phyloP scores from a whole-genome alignment of 2,797 vertebrate species.

The Alectoris magna region DNA sequence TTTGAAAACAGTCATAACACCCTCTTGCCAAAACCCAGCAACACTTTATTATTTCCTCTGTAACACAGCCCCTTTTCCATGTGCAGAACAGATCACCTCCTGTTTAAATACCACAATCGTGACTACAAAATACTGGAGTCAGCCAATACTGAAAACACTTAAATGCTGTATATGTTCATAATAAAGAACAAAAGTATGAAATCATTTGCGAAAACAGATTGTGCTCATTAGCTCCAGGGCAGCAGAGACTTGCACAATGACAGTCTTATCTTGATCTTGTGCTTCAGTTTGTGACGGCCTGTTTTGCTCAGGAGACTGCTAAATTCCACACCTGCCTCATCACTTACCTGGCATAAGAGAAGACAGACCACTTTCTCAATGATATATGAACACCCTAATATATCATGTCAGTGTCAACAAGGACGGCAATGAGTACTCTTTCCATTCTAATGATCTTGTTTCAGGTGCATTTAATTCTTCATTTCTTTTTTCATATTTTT shows the following conservation, averaged over 20 bases:
- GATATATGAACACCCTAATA: background rate
- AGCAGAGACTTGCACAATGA: background rate
- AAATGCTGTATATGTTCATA: constrained; percentile 18
- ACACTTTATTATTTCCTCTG: constrained; percentile 34
- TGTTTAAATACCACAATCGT: constrained; percentile 69
- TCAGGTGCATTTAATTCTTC: background rate
- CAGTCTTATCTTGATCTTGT: background rate
- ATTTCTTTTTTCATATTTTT: background rate
- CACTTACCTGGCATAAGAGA: background rate
- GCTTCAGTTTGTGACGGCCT: background rate
- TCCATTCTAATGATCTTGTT: background rate
- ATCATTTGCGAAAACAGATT: constrained; percentile 44
- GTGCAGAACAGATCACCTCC: constrained; percentile 66
- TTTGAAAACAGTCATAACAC: constrained; percentile 35
- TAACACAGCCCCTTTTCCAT: constrained; percentile 39
- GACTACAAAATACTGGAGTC: constrained; percentile 59
- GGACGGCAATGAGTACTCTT: background rate
- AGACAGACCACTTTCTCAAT: background rate
- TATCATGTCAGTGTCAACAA: background rate
- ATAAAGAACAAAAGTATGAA: constrained; percentile 42
- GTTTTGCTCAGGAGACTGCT: background rate
- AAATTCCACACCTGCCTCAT: background rate
- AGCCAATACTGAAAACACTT: constrained; percentile 56
- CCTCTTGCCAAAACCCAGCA: constrained; percentile 56
- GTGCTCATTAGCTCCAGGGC: background rate